Percentiles rank a stretch among this genome's conserved stretches.
Conservation (phyloP, 2,797 vertebrate genomes). For the Atherinosoma microstoma region DNA sequence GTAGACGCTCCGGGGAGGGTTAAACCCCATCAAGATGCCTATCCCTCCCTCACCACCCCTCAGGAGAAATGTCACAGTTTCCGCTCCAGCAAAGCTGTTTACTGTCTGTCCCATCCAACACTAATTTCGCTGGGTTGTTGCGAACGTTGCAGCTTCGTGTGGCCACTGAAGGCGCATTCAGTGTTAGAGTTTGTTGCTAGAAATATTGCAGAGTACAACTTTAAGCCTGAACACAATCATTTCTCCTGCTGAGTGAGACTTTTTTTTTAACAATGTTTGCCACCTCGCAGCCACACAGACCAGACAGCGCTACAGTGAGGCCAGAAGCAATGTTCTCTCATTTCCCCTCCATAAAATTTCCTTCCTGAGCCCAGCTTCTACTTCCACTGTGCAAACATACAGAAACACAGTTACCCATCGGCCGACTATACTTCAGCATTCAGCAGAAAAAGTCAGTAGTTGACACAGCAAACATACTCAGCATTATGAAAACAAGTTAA, state of each 20-base stretch:
- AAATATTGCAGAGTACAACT: slow-evolving; percentile 14
- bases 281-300: slow-evolving; percentile 25
- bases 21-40: slow-evolving; percentile 2
- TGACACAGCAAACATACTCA: slow-evolving; percentile 62
- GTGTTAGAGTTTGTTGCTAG: slow-evolving; percentile 1
- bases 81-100: slow-evolving; percentile 5
- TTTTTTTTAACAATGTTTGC: slow-evolving; percentile 24
- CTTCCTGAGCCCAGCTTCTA: slow-evolving; percentile 65
- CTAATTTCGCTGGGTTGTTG: neutral
- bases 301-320: slow-evolving; percentile 16
- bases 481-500: slow-evolving; percentile 38
- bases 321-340: slow-evolving; percentile 77
- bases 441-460: slow-evolving; percentile 28
- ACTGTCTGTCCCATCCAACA: neutral
- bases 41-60: neutral
- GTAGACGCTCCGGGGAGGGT: neutral
- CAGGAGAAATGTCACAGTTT: slow-evolving; percentile 7
- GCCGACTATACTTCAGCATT: slow-evolving; percentile 14
- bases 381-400: slow-evolving; percentile 31
- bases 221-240: slow-evolving; percentile 2
- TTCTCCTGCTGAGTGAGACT: neutral
- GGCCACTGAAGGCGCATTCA: neutral
- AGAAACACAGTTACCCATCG: slow-evolving; percentile 9
- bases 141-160: neutral
- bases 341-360: slow-evolving; percentile 64